phyloP scores from a whole-genome alignment of 2,113 vertebrate genomes.

The Raja brachyura region DNA sequence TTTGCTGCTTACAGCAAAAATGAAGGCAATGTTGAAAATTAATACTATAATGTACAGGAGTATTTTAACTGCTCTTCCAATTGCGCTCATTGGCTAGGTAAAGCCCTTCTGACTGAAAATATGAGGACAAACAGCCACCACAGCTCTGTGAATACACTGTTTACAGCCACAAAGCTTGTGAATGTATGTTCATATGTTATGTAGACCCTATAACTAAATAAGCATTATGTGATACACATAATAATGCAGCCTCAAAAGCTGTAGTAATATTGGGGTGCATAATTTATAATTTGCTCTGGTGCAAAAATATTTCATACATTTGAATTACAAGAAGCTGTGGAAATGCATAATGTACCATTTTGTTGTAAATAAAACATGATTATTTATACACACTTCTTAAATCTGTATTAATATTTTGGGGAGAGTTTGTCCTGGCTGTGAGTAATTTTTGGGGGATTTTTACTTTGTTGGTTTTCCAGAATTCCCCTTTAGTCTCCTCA shows the following conservation, averaged over 20 bases:
- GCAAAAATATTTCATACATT: neutral
- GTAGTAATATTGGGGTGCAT: neutral
- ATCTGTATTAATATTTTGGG: neutral
- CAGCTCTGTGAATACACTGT: neutral
- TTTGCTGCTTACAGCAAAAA: neutral
- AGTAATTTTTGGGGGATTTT: too few relatives aligned
- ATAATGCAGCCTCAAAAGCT: neutral
- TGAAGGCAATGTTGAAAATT: neutral
- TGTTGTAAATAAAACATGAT: neutral
- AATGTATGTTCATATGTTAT: neutral
- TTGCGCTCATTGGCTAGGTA: neutral
- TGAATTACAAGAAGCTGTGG: neutral
- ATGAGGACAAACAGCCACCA: neutral
- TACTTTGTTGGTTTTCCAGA: neutral
- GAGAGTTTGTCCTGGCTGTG: neutral
- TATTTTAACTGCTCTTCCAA: neutral
- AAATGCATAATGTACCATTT: neutral
- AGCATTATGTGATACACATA: neutral
- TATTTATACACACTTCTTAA: neutral
- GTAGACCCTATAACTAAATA: neutral
- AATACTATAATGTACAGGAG: neutral
- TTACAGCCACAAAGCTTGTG: neutral
- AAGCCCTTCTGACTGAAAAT: neutral
- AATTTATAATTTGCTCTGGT: neutral
- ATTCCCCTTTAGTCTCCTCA: neutral